Evolutionary conservation across 2,888 invertebrate species (phyloP), one percentile per base, ranked within the genome.

Genomic region (Ephialtes manifestator): DNA sequence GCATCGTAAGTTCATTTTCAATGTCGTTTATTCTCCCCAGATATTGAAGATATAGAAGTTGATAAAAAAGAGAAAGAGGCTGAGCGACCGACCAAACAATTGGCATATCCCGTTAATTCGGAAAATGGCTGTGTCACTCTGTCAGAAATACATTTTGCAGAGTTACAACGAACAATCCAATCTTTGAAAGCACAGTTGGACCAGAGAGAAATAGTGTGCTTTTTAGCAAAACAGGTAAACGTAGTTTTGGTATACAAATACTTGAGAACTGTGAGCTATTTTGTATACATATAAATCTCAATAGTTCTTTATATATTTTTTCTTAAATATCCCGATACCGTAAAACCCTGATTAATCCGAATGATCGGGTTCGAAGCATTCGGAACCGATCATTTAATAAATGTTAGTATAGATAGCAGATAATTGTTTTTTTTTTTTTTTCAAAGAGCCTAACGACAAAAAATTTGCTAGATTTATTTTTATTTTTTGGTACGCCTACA

Each of bases 101-200:
- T 70, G n/a, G 90, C 92, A 10, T 95, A 95, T 90, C 95, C 95
- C 84, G 95, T 95, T 0, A 96, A 96, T 93, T 95, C 95, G 0
- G 96, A 96, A 92, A 96, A 96, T 93, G 96, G 96, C 0, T 91
- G 95, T 83, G 96, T 96, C 0, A 96, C 96, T 0, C 90, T 96
- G 71, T 95, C 96, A 0, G 95, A 96, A 90, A 94, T 94, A 58
- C 96, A 96, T 91, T 96, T 96, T 88, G 94, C 94, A 18, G 96
- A 96, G 91, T 94, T 96, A 20, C 96, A 96, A 90, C 94, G 94
- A 87, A 96, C 95, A 0, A 96, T 96, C 89, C 95, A 96, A 87
- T 94, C 94, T 24, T 93, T 95, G 55, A 95, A 95, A 75, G 95
- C 95, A 86, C 94, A 96, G 94, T 90, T 96, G 53, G 95, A 95